phyloP scores from a whole-genome alignment of 53 echinoderm and acorn worm species.

The Mesocentrotus franciscanus region DNA sequence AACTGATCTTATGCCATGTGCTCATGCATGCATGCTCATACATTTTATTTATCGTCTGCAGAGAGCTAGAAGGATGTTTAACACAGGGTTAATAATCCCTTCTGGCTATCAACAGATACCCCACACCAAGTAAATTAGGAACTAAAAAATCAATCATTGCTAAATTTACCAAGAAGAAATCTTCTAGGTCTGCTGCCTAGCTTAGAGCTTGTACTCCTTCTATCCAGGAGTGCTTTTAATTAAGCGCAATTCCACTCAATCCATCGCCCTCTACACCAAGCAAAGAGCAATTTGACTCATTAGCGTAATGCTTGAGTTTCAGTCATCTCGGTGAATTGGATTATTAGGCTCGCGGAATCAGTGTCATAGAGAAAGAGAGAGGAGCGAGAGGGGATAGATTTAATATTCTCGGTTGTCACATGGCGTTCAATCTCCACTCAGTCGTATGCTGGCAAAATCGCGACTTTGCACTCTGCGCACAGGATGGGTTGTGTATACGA shows the following conservation, averaged over 20 bases:
- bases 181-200: not conserved
- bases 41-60: not conserved
- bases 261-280: not conserved
- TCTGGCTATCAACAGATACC: not conserved
- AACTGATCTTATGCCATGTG: not conserved
- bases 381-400: not conserved
- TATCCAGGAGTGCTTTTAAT: conserved; percentile 41
- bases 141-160: conserved; percentile 51
- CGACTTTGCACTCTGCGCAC: conserved; percentile 17
- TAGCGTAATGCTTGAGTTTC: conserved; percentile 50
- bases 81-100: not conserved
- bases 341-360: conserved; percentile 45
- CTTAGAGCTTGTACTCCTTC: not conserved
- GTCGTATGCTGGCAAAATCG: conserved; percentile 28
- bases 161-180: conserved; percentile 12
- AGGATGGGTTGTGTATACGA: not conserved
- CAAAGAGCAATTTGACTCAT: conserved; percentile 55
- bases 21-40: not conserved
- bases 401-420: conserved; percentile 43
- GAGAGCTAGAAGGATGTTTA: not conserved
- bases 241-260: conserved; percentile 22
- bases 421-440: conserved; percentile 20
- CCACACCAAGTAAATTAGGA: not conserved
- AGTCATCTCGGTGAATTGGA: conserved; percentile 47
- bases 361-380: not conserved